Base-by-base conservation (phyloP, 2,797 vertebrate genomes). In the Pseudomugil gertrudae region DNA sequence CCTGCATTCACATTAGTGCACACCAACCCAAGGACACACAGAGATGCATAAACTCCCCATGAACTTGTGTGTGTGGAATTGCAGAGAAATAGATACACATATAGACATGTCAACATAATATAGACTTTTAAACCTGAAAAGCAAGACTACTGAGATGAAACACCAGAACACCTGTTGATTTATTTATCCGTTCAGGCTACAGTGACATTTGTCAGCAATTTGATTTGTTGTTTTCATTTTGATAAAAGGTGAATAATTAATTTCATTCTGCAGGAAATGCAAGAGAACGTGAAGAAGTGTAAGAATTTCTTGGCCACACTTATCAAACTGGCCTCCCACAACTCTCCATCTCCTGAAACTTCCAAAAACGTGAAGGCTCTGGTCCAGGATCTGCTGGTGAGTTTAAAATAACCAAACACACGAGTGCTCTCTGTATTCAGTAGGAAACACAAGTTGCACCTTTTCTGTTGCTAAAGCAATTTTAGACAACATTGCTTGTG, bases 201-300 rank as follows among this genome's bases (percentile, higher is more conserved):
- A 40, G 19, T 36, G 21, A 29, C 24, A n/a, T 40, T 59, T 63
- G 0, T 33, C 21, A 24, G 6, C 15, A 40, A 13, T 33, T 32
- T 2, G 0, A 21, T 35, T 33, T 57, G 19, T 0, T 3, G 9
- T 60, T 36, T 30, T 5, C 13, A 5, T 40, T 30, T 59, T 1
- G 2, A 66, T 21, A 17, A 15, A 43, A 26, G 35, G 2, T 57
- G 10, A 43, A 29, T 45, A 9, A 33, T 52, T 33, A 7, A 27
- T 55, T 74, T 9, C 83, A 3, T 63, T 64, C 55, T 66, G 73
- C 75, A 96, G 96, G 95, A 96, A 92, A 96, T 96, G 94, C 95
- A 96, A 84, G 95, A 96, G 83, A 96, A 95, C 75, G 95, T 96
- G 80, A 96, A 96, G 81, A 96, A 96, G 88, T 96, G 95, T 85